Conservation (phyloP, 2,797 vertebrate species). For the Zalophus californianus region DNA sequence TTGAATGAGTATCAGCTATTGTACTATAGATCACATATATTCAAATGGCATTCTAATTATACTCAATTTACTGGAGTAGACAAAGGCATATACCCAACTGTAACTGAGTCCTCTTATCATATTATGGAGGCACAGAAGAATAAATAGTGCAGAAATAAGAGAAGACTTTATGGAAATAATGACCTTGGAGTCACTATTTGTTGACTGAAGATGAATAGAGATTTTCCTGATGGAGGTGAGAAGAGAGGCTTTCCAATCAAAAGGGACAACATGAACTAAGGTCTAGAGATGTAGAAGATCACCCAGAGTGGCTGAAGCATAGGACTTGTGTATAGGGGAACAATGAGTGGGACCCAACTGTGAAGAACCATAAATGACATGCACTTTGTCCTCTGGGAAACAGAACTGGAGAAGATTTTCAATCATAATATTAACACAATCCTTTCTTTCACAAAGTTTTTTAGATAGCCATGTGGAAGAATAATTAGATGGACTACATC, state of each 20-base stretch:
- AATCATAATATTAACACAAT: neutral
- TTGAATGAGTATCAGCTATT: neutral
- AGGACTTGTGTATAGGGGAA: neutral
- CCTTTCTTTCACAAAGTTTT: neutral
- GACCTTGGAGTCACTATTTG: neutral
- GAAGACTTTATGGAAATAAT: conserved; percentile 36
- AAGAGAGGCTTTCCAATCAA: neutral
- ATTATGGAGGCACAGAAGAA: neutral
- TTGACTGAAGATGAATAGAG: neutral
- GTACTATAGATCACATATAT: neutral
- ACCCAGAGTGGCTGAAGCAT: neutral
- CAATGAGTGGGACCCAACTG: neutral
- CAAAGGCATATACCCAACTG: neutral
- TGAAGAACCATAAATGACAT: neutral
- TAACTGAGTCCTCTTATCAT: neutral
- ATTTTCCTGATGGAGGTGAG: neutral
- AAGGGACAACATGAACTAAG: neutral
- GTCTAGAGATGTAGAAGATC: neutral
- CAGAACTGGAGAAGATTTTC: neutral
- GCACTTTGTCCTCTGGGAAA: neutral
- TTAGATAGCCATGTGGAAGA: neutral
- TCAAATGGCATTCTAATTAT: conserved; percentile 21
- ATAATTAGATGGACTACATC: neutral
- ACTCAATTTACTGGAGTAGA: neutral
- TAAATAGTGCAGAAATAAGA: conserved; percentile 8